A percentile compares a stretch with the other conserved stretches of the same genome.
Conservation (phyloP, 2,113 vertebrate species). For the Apodemus sylvaticus region DNA sequence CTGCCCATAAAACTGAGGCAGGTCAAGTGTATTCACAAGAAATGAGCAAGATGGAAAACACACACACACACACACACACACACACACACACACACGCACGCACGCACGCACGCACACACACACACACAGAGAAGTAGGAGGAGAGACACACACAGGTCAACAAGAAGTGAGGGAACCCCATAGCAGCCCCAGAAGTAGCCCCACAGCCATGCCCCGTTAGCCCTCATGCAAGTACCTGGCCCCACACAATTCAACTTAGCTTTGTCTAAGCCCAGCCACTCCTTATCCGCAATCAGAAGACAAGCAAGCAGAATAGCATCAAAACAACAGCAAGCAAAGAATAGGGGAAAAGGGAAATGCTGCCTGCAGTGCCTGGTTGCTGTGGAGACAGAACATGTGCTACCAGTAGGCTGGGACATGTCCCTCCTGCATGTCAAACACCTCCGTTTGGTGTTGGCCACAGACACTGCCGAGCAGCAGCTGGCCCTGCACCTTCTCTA, state of each 20-base stretch:
- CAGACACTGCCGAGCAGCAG: background rate
- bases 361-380: conserved; percentile 63
- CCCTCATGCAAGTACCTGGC: background rate
- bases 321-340: conserved; percentile 1
- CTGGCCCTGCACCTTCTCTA: conserved; percentile 1
- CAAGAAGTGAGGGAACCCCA: background rate
- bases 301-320: conserved; percentile 51
- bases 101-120: too few species aligned
- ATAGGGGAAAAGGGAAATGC: background rate
- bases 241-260: background rate
- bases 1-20: background rate
- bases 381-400: conserved; percentile 58
- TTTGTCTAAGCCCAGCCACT: background rate
- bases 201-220: background rate
- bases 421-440: conserved; percentile 55
- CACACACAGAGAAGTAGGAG: background rate
- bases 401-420: conserved; percentile 23
- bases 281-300: background rate
- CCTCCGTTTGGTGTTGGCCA: background rate
- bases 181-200: background rate
- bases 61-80: background rate
- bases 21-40: background rate
- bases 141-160: background rate
- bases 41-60: background rate
- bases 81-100: background rate